Percentiles rank a stretch among this genome's conserved stretches.
These are phyloP conservation scores for Tachina fera DNA, from an alignment of 2,888 invertebrate genomes.

Conservation along the genomic window DNA sequence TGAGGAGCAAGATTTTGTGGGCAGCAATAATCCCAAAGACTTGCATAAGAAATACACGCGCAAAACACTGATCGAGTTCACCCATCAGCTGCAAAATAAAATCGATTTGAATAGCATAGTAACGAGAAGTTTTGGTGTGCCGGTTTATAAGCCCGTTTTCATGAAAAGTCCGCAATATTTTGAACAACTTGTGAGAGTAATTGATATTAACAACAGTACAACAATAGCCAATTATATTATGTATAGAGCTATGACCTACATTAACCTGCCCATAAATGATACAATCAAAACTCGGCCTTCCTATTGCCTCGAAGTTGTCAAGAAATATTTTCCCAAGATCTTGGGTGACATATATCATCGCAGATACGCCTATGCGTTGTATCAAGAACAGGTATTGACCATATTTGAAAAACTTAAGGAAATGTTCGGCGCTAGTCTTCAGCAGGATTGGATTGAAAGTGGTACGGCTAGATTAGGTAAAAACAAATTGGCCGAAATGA, in stretches of 20 bases:
- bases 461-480: slow-evolving; percentile 76
- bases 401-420: slow-evolving; percentile 74
- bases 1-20: slow-evolving; percentile 61
- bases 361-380: slow-evolving; percentile 72
- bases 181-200: slow-evolving; percentile 76
- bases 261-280: slow-evolving; percentile 73
- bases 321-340: slow-evolving; percentile 76
- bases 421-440: slow-evolving; percentile 74
- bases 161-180: slow-evolving; percentile 78
- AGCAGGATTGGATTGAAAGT: slow-evolving; percentile 78
- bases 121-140: slow-evolving; percentile 74
- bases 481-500: slow-evolving; percentile 75
- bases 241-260: slow-evolving; percentile 77
- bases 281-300: slow-evolving; percentile 54
- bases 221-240: slow-evolving; percentile 80
- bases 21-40: slow-evolving; percentile 58
- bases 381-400: slow-evolving; percentile 72
- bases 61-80: slow-evolving; percentile 75
- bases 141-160: slow-evolving; percentile 77
- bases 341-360: slow-evolving; percentile 79
- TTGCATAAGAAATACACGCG: slow-evolving; percentile 75
- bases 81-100: slow-evolving; percentile 71
- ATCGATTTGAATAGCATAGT: slow-evolving; percentile 78
- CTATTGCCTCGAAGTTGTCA: slow-evolving; percentile 74
- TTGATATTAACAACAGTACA: slow-evolving; percentile 75